These are phyloP conservation scores for Lutra lutra DNA, from an alignment of 2,797 vertebrate genomes.

Conservation along the genomic window DNA sequence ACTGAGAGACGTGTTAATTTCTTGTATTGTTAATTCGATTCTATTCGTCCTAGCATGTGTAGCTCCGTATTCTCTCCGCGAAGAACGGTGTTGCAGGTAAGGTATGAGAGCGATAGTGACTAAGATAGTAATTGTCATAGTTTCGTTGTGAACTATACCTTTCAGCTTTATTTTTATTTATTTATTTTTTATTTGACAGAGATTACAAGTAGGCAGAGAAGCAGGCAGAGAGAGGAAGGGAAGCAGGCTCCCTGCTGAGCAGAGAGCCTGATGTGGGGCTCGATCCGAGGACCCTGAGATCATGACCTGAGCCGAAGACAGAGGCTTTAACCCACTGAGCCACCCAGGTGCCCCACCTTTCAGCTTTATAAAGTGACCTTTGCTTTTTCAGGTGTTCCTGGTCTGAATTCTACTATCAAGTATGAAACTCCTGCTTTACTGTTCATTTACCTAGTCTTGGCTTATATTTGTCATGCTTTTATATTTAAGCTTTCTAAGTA, in stretches of 20 bases:
- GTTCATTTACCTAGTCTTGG: not conserved
- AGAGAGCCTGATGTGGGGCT: too few relatives aligned
- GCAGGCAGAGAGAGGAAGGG: too few relatives aligned
- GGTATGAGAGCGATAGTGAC: not conserved
- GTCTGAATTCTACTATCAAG: not conserved
- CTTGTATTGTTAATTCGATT: too few relatives aligned
- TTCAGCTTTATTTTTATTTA: not conserved
- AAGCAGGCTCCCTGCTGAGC: too few relatives aligned
- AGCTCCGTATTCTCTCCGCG: not conserved
- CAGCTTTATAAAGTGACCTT: not conserved
- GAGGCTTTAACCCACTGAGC: too few relatives aligned
- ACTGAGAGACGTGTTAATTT: not conserved
- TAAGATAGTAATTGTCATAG: not conserved
- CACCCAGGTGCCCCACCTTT: not conserved
- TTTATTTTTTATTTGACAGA: too few relatives aligned
- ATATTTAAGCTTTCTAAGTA: not conserved
- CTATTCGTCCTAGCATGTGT: not conserved
- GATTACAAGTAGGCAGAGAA: too few relatives aligned
- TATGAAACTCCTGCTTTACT: not conserved
- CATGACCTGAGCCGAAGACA: too few relatives aligned
- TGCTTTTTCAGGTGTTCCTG: not conserved
- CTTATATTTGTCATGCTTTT: not conserved
- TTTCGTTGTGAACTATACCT: not conserved
- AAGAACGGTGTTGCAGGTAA: not conserved
- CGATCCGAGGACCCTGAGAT: too few relatives aligned